These are phyloP conservation scores for Calephelis perditalis DNA, from an alignment of 2,888 invertebrate genomes.

Conservation along the genomic window DNA sequence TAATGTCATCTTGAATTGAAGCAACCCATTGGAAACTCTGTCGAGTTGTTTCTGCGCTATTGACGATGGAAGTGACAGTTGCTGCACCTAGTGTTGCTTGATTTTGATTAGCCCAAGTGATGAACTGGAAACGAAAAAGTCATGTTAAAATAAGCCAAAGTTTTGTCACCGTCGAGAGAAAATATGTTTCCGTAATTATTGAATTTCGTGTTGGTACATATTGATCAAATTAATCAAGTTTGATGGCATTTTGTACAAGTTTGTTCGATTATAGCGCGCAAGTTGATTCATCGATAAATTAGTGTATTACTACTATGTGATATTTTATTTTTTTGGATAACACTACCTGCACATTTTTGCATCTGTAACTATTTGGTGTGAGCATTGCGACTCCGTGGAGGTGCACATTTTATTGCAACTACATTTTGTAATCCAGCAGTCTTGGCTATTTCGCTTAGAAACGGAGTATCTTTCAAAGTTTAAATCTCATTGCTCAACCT, in stretches of 20 bases:
- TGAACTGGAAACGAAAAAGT: slow-evolving; percentile 43
- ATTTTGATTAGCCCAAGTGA: slow-evolving; percentile 45
- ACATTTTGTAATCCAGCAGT: too few relatives aligned
- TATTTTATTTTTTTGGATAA: background rate
- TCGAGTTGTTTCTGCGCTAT: slow-evolving; percentile 36
- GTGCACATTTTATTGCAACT: too few relatives aligned
- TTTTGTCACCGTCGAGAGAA: background rate
- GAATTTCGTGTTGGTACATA: too few relatives aligned
- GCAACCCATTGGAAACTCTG: slow-evolving; percentile 43
- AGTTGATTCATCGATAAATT: too few relatives aligned
- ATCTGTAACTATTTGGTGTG: background rate
- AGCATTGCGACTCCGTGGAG: background rate
- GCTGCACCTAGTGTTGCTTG: slow-evolving; percentile 35
- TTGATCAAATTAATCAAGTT: too few relatives aligned
- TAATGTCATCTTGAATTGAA: slow-evolving; percentile 6
- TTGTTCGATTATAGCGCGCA: background rate
- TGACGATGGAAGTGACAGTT: slow-evolving; percentile 33
- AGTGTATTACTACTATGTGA: background rate
- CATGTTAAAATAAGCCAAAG: background rate
- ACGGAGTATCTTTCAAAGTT: too few relatives aligned
- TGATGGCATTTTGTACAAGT: too few relatives aligned
- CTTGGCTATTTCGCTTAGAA: too few relatives aligned
- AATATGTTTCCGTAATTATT: background rate
- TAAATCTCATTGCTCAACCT: too few relatives aligned
- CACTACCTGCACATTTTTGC: background rate